Conservation (phyloP, 2,888 invertebrate genomes). For the Tenthredo amoena region DNA sequence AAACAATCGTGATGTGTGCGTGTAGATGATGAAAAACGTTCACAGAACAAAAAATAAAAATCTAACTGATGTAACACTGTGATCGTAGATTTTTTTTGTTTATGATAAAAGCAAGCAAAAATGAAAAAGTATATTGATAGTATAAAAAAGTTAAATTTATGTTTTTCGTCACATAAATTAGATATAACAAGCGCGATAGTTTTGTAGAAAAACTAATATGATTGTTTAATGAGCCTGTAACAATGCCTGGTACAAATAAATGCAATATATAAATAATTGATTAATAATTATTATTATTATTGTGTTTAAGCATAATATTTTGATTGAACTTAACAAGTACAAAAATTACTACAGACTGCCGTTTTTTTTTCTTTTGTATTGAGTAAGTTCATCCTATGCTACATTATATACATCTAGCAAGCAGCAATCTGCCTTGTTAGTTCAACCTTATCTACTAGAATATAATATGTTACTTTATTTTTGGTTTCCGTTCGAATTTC, state of each 20-base stretch:
- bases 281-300: slow-evolving; percentile 43
- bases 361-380: slow-evolving; percentile 45
- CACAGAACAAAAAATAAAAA: not conserved
- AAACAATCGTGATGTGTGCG: slow-evolving; percentile 20
- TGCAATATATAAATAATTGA: slow-evolving; percentile 53
- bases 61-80: not conserved
- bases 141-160: not conserved
- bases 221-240: slow-evolving; percentile 46
- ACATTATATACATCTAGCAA: slow-evolving; percentile 76
- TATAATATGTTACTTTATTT: slow-evolving; percentile 57
- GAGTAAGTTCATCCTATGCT: slow-evolving; percentile 69
- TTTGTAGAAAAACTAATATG: not conserved
- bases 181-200: not conserved
- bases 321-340: slow-evolving; percentile 49
- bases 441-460: slow-evolving; percentile 58
- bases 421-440: slow-evolving; percentile 64
- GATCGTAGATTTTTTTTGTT: not conserved
- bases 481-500: slow-evolving; percentile 55
- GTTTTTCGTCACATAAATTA: not conserved
- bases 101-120: not conserved
- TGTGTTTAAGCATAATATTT: slow-evolving; percentile 36
- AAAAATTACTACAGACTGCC: slow-evolving; percentile 47
- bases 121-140: not conserved
- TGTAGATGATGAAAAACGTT: not conserved
- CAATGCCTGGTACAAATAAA: slow-evolving; percentile 31